Base-by-base conservation (phyloP, 2,888 invertebrate species). In the Papilio protenor region DNA sequence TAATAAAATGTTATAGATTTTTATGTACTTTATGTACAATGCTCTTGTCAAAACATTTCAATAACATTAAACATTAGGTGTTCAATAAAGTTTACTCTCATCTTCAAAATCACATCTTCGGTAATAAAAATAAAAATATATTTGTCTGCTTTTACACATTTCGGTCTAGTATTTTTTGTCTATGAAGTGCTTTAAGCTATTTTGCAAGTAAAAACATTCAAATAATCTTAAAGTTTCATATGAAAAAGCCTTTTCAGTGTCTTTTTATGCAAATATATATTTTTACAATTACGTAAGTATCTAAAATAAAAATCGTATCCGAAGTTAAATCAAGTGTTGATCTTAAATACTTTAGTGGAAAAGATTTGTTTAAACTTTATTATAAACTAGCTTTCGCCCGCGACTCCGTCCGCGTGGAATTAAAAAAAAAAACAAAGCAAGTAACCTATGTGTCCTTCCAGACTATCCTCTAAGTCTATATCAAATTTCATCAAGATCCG, bases 81-180 rank as follows among this genome's bases (percentile, higher is more conserved):
- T 74, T 33, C 75, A 75, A 75, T 75, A 75, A 75, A 75, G 21
- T 75, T 69, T 55, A 57, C 40, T 69, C 55, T 75, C 75, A 57
- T 75, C 55, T 69, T 75, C 75, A 75, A 75, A 75, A 75, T 69
- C 75, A 75, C 75, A 75, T 75, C 75, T 55, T 73, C 16, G 59
- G 23, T 73, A 27, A 55, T 75, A 69, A 49, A 40, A 75, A 75
- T 75, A 75, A 75, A 75, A 75, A 66, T 69, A 55, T 69, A 75
- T 69, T 75, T 40, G 75, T 69, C 75, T 75, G 75, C 55, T 52
- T 69, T 55, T 55, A 69, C 69, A 75, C 75, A 55, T 75, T 66
- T 52, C 12, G 18, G 18, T 55, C 27, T 55, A 10, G n/a, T 75
- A 59, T 23, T 59, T 73, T 23, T 55, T 33, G 52, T 33, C 52